These are phyloP conservation scores for Aphelocoma californica DNA, from an alignment of 2,797 vertebrate genomes.

Conservation along the genomic window DNA sequence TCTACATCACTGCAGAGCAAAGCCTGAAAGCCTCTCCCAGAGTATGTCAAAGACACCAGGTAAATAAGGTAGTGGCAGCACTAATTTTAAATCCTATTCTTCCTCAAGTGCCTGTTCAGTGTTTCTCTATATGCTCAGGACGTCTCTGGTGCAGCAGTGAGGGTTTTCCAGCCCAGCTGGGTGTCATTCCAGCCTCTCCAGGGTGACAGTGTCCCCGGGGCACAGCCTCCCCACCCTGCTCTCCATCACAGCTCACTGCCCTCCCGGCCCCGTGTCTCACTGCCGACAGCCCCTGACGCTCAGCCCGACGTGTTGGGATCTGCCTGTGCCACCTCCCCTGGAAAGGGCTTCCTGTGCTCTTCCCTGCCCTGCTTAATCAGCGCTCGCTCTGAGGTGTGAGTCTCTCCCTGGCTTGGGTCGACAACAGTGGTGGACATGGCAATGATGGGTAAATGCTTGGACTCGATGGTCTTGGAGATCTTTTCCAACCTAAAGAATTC, in stretches of 20 bases:
- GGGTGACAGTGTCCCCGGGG: neutral
- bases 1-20: neutral
- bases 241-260: neutral
- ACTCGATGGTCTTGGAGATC: neutral
- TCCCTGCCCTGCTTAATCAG: neutral
- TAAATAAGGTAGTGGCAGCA: neutral
- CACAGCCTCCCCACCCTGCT: neutral
- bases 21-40: neutral
- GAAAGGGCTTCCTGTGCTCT: slow-evolving; percentile 27
- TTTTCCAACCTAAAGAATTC: neutral
- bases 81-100: neutral
- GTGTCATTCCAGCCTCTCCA: neutral
- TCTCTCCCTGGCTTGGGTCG: neutral
- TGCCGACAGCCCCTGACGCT: neutral
- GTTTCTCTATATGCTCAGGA: neutral
- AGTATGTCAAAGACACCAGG: neutral
- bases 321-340: slow-evolving; percentile 20
- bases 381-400: neutral
- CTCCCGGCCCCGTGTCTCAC: neutral
- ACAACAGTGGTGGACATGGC: fast-evolving
- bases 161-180: neutral
- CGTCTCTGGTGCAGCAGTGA: neutral
- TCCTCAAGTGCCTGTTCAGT: neutral
- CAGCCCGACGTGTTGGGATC: slow-evolving; percentile 27
- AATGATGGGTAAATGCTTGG: neutral